Evolutionary conservation across 30 jellyfish, hydroid and myxozoan genomes (phyloP).

Genomic region (Hydractinia echinata): DNA sequence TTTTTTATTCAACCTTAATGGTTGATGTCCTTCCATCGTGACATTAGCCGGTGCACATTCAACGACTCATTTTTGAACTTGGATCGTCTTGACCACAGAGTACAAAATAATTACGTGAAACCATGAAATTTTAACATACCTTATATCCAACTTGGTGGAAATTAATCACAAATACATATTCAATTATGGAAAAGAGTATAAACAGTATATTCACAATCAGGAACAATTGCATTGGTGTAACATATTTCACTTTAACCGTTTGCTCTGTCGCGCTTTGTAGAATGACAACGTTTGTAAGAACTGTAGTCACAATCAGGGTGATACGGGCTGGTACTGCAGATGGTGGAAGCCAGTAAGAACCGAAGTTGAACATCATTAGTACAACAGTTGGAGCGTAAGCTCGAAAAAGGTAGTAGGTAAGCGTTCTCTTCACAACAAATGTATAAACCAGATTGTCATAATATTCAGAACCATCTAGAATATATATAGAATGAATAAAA

Average conservation of each 20-base stretch:
- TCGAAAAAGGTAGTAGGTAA: slow-evolving; percentile 1
- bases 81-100: too few species aligned
- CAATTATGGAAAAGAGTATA: neutral
- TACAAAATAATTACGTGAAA: too few species aligned
- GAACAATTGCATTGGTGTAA: neutral
- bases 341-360: slow-evolving; percentile 12
- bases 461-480: neutral
- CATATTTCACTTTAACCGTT: slow-evolving; percentile 4
- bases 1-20: too few species aligned
- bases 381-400: slow-evolving; percentile 9
- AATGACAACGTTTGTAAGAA: neutral
- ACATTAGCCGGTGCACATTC: too few species aligned
- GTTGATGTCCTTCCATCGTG: too few species aligned
- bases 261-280: slow-evolving; percentile 6
- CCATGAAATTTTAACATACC: too few species aligned
- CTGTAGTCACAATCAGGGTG: neutral
- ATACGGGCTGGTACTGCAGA: slow-evolving; percentile 11
- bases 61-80: too few species aligned
- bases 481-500: neutral
- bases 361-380: neutral
- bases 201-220: neutral
- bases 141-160: too few species aligned
- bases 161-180: neutral
- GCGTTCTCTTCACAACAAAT: neutral
- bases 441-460: neutral